Percentiles rank a stretch among this genome's conserved stretches.
phyloP scores from a whole-genome alignment of 2,113 vertebrate genomes.

The Gobius niger region DNA sequence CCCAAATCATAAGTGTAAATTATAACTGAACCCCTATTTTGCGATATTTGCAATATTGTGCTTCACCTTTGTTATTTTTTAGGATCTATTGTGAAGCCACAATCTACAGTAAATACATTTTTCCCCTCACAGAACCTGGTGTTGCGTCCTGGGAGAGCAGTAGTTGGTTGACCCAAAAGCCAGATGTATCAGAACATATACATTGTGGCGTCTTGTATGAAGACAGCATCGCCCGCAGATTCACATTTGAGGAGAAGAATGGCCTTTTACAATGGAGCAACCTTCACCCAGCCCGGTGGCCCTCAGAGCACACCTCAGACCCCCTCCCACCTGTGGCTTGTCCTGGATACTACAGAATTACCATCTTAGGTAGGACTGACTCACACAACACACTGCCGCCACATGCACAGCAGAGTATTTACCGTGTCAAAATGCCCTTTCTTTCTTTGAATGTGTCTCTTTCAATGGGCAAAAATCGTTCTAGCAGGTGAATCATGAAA shows the following conservation, averaged over 20 bases:
- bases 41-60: background rate
- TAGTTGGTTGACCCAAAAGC: slow-evolving; percentile 75
- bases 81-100: no score
- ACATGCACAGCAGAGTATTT: background rate
- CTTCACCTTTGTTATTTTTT: background rate
- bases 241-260: slow-evolving; percentile 73
- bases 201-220: slow-evolving; percentile 70
- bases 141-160: slow-evolving; percentile 80
- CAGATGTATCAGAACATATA: slow-evolving; percentile 75
- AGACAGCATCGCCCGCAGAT: slow-evolving; percentile 83
- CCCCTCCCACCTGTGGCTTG: slow-evolving; percentile 60
- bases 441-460: background rate
- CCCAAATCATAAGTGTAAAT: no score
- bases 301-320: slow-evolving; percentile 50
- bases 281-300: slow-evolving; percentile 80
- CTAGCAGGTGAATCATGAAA: slow-evolving; percentile 1
- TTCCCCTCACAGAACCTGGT: slow-evolving; percentile 6
- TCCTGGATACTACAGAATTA: slow-evolving; percentile 82
- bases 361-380: slow-evolving; percentile 81
- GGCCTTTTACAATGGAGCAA: slow-evolving; percentile 79
- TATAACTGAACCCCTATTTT: no score
- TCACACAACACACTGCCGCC: background rate
- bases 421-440: background rate
- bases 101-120: no score
- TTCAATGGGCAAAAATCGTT: background rate